Percentiles rank a stretch among this genome's conserved stretches.
Conservation (phyloP, 2,888 invertebrate species). For the Dynastes hyllus region DNA sequence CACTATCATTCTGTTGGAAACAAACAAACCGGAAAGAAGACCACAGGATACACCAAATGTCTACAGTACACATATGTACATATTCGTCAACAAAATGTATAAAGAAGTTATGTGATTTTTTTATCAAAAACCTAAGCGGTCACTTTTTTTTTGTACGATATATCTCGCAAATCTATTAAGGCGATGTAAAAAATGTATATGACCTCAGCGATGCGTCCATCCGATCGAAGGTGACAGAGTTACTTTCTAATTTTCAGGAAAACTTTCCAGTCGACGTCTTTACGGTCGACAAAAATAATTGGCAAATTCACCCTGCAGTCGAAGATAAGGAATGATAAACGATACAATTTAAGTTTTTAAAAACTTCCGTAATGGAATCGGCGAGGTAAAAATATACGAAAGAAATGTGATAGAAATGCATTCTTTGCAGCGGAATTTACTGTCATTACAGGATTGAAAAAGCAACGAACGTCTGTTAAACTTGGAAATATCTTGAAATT, state of each 20-base stretch:
- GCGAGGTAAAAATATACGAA: conserved; percentile 13
- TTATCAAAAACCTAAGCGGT: not conserved
- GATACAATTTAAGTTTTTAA: conserved; percentile 45
- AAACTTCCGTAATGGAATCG: conserved; percentile 36
- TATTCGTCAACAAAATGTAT: no score
- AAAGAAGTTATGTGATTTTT: no score
- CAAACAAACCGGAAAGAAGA: no score
- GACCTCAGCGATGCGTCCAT: not conserved
- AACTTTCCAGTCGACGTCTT: conserved; percentile 1
- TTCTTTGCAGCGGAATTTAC: conserved; percentile 19
- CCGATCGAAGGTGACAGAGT: not conserved
- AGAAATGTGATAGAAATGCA: not conserved
- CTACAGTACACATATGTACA: no score
- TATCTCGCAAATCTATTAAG: not conserved
- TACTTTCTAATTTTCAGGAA: conserved; percentile 8
- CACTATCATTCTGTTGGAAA: no score
- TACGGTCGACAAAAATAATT: conserved; percentile 29
- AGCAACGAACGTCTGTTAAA: not conserved
- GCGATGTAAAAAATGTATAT: not conserved
- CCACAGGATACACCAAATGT: no score
- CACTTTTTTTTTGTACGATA: not conserved
- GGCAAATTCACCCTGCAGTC: conserved; percentile 22
- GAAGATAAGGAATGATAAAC: conserved; percentile 41
- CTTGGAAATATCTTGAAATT: not conserved
- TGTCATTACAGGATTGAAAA: not conserved